Conservation (phyloP, 1,140 invertebrate genomes). For the Sinonovacula constricta region DNA sequence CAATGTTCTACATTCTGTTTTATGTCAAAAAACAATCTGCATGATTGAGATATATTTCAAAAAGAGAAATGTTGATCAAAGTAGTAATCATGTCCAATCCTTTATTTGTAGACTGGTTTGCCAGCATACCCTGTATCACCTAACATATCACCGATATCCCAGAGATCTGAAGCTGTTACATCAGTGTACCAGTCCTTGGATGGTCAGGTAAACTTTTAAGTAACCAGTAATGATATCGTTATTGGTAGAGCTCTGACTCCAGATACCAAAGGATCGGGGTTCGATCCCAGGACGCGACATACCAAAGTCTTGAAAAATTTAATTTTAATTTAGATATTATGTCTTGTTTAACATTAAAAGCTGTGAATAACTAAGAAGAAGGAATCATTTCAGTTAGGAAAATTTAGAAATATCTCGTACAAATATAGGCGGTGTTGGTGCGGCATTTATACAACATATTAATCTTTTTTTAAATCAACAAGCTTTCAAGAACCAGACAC, state of each 20-base stretch:
- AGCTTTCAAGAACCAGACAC: no score
- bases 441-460: no score
- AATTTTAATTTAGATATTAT: neutral
- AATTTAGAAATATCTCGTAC: neutral
- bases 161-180: conserved; percentile 58
- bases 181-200: conserved; percentile 50
- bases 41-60: no score
- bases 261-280: no score
- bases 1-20: no score
- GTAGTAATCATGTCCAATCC: no score
- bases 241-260: neutral
- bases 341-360: neutral
- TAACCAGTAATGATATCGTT: neutral
- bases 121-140: conserved; percentile 62
- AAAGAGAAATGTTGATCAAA: no score
- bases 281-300: no score
- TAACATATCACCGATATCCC: conserved; percentile 70
- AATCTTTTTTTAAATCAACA: no score
- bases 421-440: no score
- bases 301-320: neutral
- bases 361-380: neutral
- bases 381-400: neutral
- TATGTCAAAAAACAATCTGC: no score
- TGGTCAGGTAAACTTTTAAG: conserved; percentile 41
- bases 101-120: conserved; percentile 61